phyloP scores from a whole-genome alignment of 92 coral and sea anemone species.

The Diadumene lineata region DNA sequence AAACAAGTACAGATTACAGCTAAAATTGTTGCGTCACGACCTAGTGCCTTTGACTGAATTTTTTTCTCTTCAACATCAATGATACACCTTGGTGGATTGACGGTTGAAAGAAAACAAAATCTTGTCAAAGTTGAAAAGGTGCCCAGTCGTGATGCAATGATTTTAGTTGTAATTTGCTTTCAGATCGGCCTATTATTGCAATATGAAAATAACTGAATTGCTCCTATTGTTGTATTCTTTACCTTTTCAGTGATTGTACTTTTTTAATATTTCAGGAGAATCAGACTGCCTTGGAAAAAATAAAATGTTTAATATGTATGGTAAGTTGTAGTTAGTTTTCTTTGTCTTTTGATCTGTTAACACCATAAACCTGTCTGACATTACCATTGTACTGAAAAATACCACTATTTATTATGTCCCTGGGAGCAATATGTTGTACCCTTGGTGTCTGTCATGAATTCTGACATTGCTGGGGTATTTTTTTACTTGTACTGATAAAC shows the following conservation, averaged over 20 bases:
- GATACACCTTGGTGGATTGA: no score
- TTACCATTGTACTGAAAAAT: not conserved
- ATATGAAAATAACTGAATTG: no score
- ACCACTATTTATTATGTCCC: not conserved
- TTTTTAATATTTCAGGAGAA: slow-evolving; percentile 46
- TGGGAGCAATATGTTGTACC: not conserved
- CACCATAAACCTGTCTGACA: not conserved
- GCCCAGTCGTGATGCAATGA: no score
- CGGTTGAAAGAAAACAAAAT: no score
- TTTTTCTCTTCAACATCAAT: no score
- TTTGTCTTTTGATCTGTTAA: not conserved
- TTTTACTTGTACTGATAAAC: not conserved
- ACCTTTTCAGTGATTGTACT: not conserved
- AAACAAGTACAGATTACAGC: no score
- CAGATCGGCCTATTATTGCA: no score
- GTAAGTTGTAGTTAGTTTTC: slow-evolving; percentile 36
- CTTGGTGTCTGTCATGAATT: not conserved
- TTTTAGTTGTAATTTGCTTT: no score
- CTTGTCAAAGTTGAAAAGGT: no score
- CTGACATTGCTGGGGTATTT: not conserved
- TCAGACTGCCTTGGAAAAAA: slow-evolving; percentile 62
- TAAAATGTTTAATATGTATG: slow-evolving; percentile 86
- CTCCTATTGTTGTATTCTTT: no score
- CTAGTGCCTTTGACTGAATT: no score
- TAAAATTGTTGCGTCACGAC: no score